phyloP scores from a whole-genome alignment of 2,113 vertebrate species.

The Nothocercus nigrocapillus region DNA sequence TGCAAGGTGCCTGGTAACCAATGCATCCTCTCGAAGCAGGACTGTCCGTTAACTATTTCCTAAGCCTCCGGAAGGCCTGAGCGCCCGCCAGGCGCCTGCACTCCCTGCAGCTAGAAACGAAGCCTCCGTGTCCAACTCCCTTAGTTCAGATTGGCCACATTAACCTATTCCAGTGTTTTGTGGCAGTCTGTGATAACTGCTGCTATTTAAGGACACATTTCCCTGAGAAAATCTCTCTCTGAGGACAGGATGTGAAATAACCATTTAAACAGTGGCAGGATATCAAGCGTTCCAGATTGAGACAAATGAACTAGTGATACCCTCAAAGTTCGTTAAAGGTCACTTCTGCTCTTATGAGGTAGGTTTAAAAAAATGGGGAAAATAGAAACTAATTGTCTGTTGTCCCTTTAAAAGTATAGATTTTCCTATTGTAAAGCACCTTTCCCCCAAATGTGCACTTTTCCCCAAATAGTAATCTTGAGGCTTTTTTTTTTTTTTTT shows the following conservation, averaged over 20 bases:
- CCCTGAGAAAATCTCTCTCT: conserved; percentile 48
- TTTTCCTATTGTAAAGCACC: not conserved
- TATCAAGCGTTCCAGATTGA: conserved; percentile 6
- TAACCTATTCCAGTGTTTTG: not conserved
- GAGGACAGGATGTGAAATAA: conserved; percentile 55
- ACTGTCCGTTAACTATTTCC: not conserved
- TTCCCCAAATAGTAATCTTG: not conserved
- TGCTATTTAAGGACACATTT: conserved; percentile 64
- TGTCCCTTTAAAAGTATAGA: not conserved
- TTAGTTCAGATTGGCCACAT: not conserved
- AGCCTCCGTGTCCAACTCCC: not conserved
- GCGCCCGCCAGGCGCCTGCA: not conserved
- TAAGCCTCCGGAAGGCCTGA: not conserved
- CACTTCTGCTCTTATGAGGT: not conserved
- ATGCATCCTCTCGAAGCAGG: not conserved
- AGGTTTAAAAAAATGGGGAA: not conserved
- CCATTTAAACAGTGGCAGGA: conserved; percentile 48
- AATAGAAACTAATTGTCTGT: not conserved
- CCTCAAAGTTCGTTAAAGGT: conserved; percentile 5
- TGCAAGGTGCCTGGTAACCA: not conserved
- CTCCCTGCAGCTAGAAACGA: not conserved
- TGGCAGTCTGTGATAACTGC: conserved; percentile 35
- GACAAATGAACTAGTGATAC: conserved; percentile 20
- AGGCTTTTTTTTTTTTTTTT: not conserved
- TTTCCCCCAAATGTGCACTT: not conserved